Evolutionary conservation across 2,113 vertebrate species (phyloP).

Genomic region (Petrocephalus zakoni): DNA sequence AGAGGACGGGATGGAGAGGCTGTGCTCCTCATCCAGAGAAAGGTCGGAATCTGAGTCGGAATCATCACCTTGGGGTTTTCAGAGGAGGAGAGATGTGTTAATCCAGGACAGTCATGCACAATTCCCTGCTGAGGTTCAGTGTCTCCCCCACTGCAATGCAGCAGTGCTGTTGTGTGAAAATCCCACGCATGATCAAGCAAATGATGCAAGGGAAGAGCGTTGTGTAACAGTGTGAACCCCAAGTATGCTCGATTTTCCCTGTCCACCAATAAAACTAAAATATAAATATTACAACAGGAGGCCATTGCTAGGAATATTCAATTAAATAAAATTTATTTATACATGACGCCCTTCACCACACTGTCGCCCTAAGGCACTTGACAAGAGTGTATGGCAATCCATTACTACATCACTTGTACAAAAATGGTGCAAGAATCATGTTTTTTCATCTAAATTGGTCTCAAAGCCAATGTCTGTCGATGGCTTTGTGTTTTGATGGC

Average conservation of each 20-base stretch:
- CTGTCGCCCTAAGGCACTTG: background rate
- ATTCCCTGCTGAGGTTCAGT: background rate
- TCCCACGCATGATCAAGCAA: background rate
- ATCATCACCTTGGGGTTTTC: constrained; percentile 70
- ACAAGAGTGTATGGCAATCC: background rate
- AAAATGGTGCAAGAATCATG: background rate
- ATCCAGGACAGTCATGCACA: background rate
- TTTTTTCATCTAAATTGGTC: background rate
- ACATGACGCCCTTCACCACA: background rate
- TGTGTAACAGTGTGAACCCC: background rate
- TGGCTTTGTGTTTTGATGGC: background rate
- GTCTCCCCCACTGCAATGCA: background rate
- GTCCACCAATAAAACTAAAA: background rate
- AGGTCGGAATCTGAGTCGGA: constrained; percentile 93
- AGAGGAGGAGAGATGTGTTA: background rate
- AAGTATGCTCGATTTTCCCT: background rate
- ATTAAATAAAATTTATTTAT: background rate
- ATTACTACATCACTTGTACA: background rate
- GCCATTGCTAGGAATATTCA: background rate
- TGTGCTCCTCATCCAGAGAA: constrained; percentile 90
- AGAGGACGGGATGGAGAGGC: constrained; percentile 90
- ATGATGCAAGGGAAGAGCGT: background rate
- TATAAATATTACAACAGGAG: background rate
- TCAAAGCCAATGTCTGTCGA: background rate
- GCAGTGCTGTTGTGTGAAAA: background rate